Evolutionary conservation across 2,888 invertebrate genomes (phyloP), one percentile per base, ranked within the genome.

Genomic region (Agrochola lychnidis): DNA sequence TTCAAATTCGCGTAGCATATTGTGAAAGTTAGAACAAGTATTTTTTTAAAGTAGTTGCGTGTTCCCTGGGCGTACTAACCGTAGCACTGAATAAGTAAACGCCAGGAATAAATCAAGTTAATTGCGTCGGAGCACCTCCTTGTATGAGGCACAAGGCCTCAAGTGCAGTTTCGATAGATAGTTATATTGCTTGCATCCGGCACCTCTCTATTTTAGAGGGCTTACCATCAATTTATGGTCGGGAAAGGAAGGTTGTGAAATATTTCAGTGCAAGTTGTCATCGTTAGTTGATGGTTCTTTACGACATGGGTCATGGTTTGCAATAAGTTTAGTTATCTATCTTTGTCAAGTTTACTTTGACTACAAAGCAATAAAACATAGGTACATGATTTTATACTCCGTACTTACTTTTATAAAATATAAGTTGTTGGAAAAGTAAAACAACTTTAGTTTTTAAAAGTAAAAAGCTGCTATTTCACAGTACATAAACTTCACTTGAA

Each of bases 21-120:
- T 72, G 70, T 42, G 74, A 66, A 81, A 82, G 83, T 87, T 81
- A 88, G 87, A 89, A 88, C 91, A 89, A 86, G 81, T 76, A 79
- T 84, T 86, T 88, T 88, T 84, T 59, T 80, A 82, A 62, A 83
- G 79, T 82, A 87, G 88, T 88, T 88, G 88, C 88, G 88, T 88
- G 88, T 86, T 88, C 81, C 73, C 80, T 77, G 88, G 83, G 94
- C 93, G 92, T 92, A 93, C 93, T 93, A 94, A 94, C 94, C 92
- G 93, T 93, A 94, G 94, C 93, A 95, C 94, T 96, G 95, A 96
- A 96, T 96, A 96, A 96, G 96, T 96, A 96, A 96, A 96, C 95
- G 96, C 92, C 91, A 89, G 91, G 89, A 92, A 96, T 97, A 97
- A 96, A 97, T 97, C 97, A 97, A 96, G 97, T 96, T 96, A 96